Evolutionary conservation across 2,113 vertebrate genomes (phyloP).

Genomic region (Pteronura brasiliensis): DNA sequence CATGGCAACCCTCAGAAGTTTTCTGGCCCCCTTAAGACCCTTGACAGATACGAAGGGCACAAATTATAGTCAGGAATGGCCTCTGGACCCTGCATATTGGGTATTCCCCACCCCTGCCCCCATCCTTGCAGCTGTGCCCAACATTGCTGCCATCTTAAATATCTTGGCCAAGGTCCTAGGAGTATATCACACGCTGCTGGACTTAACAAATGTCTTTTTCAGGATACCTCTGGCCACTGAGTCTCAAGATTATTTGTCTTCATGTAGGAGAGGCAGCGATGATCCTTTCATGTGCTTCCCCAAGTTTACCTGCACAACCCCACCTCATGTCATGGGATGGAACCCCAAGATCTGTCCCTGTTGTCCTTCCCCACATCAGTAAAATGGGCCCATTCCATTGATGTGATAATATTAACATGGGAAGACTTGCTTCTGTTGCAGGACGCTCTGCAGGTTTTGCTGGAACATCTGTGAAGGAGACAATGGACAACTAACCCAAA

Average conservation of each 20-base stretch:
- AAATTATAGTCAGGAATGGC: not conserved
- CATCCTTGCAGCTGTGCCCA: accelerated
- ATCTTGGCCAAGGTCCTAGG: not conserved
- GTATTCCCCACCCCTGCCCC: not conserved
- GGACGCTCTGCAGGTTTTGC: not conserved
- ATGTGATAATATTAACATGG: not conserved
- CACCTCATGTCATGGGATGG: not conserved
- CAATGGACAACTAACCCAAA: not conserved
- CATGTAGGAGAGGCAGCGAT: not conserved
- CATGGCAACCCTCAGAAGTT: not conserved
- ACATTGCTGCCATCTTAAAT: not conserved
- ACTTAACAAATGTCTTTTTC: not conserved
- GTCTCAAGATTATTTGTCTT: not conserved
- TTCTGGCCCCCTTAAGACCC: not conserved
- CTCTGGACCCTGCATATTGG: not conserved
- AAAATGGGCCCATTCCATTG: not conserved
- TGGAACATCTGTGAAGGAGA: not conserved
- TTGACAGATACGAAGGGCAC: not conserved
- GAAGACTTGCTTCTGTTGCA: not conserved
- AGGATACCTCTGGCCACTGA: not conserved
- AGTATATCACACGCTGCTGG: too few relatives aligned
- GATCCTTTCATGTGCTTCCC: not conserved
- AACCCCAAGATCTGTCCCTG: not conserved
- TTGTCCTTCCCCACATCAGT: not conserved
- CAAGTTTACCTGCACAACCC: not conserved